Percentiles rank a stretch among this genome's conserved stretches.
Evolutionary conservation across 2,888 invertebrate genomes (phyloP).

Genomic region (Carterocephalus palaemon): DNA sequence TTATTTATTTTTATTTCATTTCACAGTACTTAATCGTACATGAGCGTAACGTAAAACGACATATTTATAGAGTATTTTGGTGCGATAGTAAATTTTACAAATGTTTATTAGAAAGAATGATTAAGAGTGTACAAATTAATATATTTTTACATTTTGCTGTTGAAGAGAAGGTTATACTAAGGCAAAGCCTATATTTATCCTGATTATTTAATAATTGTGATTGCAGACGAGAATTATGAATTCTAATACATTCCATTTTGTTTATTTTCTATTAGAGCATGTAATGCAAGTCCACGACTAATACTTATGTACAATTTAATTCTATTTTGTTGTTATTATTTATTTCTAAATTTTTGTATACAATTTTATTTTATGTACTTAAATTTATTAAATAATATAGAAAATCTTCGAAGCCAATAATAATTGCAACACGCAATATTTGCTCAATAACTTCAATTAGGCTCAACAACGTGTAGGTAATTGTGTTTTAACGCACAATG

Average conservation of each 20-base stretch:
- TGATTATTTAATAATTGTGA: conserved; percentile 74
- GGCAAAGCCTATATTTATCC: conserved; percentile 73
- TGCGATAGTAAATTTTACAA: conserved; percentile 78
- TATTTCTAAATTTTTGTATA: conserved; percentile 50
- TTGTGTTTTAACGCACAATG: conserved; percentile 62
- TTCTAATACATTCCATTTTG: conserved; percentile 76
- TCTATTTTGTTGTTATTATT: conserved; percentile 43
- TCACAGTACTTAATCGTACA: conserved; percentile 63
- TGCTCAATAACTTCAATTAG: conserved; percentile 59
- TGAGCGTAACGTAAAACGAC: conserved; percentile 56
- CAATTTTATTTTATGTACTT: conserved; percentile 34
- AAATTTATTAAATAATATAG: conserved; percentile 43
- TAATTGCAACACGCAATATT: conserved; percentile 37
- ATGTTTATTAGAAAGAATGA: conserved; percentile 66
- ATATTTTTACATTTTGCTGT: conserved; percentile 78
- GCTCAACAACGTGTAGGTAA: conserved; percentile 55
- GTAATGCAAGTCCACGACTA: conserved; percentile 77
- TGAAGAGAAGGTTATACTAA: conserved; percentile 65
- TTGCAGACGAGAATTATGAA: conserved; percentile 73
- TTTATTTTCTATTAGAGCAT: conserved; percentile 67
- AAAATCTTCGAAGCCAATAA: conserved; percentile 33
- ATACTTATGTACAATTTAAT: conserved; percentile 54
- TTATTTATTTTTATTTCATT: conserved; percentile 60
- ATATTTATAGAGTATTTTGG: conserved; percentile 72
- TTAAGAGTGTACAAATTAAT: conserved; percentile 77